These are phyloP conservation scores for Latrodectus elegans DNA, from an alignment of 2,888 invertebrate genomes.

Conservation along the genomic window DNA sequence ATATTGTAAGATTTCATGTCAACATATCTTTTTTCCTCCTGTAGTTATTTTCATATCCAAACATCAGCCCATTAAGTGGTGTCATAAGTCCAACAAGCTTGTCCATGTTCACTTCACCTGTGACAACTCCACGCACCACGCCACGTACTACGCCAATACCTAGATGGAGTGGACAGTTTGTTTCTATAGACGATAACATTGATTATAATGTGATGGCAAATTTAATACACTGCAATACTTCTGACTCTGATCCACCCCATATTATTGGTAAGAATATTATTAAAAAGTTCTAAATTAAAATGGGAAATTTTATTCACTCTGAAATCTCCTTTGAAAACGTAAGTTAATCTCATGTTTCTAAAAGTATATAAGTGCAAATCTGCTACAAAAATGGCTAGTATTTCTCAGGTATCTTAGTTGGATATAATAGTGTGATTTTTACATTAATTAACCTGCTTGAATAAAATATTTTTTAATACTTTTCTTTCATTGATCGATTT, in stretches of 20 bases:
- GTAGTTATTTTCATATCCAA: constrained; percentile 94
- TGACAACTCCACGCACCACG: constrained; percentile 83
- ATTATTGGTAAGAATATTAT: constrained; percentile 80
- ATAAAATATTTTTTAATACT: too few species aligned
- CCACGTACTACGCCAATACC: constrained; percentile 80
- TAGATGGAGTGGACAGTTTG: constrained; percentile 89
- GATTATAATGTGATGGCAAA: constrained; percentile 95
- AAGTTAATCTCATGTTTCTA: too few species aligned
- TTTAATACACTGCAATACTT: constrained; percentile 78
- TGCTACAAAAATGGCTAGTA: too few species aligned
- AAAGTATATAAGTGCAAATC: too few species aligned
- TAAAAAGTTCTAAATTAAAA: too few species aligned
- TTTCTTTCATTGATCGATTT: too few species aligned
- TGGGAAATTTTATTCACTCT: too few species aligned
- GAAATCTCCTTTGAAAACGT: too few species aligned
- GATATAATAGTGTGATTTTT: too few species aligned
- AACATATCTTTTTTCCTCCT: constrained; percentile 1
- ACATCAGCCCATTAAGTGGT: constrained; percentile 86
- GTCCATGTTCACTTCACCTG: constrained; percentile 85
- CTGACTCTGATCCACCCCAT: constrained; percentile 79
- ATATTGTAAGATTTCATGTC: background rate
- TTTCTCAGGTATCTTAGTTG: too few species aligned
- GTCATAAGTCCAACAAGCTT: constrained; percentile 92
- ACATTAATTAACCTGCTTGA: too few species aligned
- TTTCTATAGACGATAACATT: constrained; percentile 86